Base-by-base conservation (phyloP, 1,140 invertebrate species). In the Hypothenemus hampei region DNA sequence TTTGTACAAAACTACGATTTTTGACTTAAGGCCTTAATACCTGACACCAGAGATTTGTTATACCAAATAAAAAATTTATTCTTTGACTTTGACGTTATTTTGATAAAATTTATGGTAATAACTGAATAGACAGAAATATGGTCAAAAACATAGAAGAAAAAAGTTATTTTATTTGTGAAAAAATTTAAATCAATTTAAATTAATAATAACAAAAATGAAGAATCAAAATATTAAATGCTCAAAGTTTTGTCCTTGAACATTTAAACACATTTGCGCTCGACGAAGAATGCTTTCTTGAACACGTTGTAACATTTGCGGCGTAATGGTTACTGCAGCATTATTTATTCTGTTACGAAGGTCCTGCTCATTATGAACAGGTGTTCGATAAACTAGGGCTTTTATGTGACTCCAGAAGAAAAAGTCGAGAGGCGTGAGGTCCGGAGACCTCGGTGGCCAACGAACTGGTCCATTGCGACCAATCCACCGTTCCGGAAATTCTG, bases 401-500 rank as follows among this genome's bases (percentile, higher is more conserved):
- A 1, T 31, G 26, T 31, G 26, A 13, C 26, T 3, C 26, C 3
- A 31, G n/a, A 31, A 31, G 26, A 1, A 31, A 31, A 31, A 31
- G 26, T 31, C 3, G 26, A 31, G 26, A 31, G 26, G 26, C 13
- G 1, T 3, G 26, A 31, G 26, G 26, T 31, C 26, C 26, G 26
- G 26, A 31, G 26, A 3, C 26, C 3, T 31, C 26, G 26, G 26
- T 3, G 26, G 26, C 26, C 26, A 3, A 3, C 26, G 1, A 1
- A 31, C 4, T 40, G 37, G 37, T 40, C 16, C 37, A 4, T 40
- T 40, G 37, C 26, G 8, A 31, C n/a, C n/a, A n/a, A n/a, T n/a
- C n/a, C n/a, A n/a, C n/a, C n/a, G n/a, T n/a, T n/a, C 13, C 3
- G 26, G 1, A 31, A 31, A 31, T 31, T 31, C 26, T 31, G 26